phyloP scores from a whole-genome alignment of 2,888 invertebrate species.

The Dasypogon diadema region DNA sequence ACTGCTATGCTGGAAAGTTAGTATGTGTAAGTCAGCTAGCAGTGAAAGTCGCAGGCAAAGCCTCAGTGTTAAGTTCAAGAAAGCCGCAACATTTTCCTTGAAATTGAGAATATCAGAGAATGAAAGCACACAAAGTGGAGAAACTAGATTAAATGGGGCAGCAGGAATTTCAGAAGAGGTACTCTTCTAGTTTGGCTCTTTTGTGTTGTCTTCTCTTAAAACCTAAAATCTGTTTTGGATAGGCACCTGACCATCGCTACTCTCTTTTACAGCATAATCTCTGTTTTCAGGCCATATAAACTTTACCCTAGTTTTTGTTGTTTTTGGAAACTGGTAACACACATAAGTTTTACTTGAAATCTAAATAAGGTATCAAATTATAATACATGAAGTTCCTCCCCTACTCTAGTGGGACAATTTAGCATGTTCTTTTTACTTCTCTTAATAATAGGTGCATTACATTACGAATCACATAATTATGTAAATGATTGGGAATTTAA shows the following conservation, averaged over 20 bases:
- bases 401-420: too few relatives aligned
- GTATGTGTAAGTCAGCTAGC: not conserved
- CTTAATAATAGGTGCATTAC: too few relatives aligned
- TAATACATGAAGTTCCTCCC: too few relatives aligned
- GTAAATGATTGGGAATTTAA: too few relatives aligned
- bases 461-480: too few relatives aligned
- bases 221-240: too few relatives aligned
- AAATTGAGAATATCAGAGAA: slow-evolving; percentile 31
- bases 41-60: slow-evolving; percentile 32
- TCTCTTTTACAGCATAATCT: not conserved
- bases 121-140: slow-evolving; percentile 6
- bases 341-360: not conserved
- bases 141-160: not conserved
- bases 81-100: slow-evolving; percentile 27
- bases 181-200: not conserved
- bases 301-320: not conserved
- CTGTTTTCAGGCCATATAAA: not conserved
- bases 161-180: not conserved
- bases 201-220: too few relatives aligned
- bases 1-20: not conserved
- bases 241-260: too few relatives aligned
- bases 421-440: too few relatives aligned
- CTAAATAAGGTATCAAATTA: not conserved
- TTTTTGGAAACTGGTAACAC: not conserved
- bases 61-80: slow-evolving; percentile 45